phyloP scores from a whole-genome alignment of 2,888 invertebrate genomes.

The Petrolisthes manimaculis region DNA sequence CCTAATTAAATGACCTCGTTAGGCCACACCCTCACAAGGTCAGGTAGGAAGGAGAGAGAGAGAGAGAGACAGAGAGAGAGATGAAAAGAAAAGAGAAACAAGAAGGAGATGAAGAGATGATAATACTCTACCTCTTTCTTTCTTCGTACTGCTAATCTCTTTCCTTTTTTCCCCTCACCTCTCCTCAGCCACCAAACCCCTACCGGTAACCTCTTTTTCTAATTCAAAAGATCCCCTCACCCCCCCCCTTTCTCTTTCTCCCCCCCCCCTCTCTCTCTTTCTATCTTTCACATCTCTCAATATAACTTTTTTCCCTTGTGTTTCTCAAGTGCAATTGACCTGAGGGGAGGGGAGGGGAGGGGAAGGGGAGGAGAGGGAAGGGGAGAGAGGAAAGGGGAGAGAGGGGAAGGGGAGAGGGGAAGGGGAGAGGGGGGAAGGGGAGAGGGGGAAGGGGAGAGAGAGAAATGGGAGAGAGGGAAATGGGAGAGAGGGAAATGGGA shows the following conservation, averaged over 20 bases:
- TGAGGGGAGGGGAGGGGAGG: background rate
- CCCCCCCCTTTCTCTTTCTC: background rate
- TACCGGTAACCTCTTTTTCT: no score
- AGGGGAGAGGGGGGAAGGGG: background rate
- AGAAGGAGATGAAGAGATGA: no score
- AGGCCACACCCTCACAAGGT: no score
- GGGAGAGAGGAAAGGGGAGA: slow-evolving; percentile 41
- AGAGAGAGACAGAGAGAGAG: no score
- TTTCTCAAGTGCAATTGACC: background rate
- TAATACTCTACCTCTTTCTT: no score
- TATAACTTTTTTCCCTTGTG: background rate
- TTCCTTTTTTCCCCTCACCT: background rate
- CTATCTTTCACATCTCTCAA: background rate
- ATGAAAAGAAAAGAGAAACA: no score
- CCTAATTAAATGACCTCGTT: no score
- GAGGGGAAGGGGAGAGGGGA: slow-evolving; percentile 6
- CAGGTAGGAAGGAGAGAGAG: no score
- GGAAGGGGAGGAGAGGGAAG: background rate
- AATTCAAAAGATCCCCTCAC: no score
- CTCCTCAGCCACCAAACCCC: no score
- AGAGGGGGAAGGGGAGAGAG: background rate
- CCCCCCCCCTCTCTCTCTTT: background rate
- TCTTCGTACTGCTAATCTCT: background rate
- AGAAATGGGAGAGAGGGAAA: background rate
- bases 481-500: background rate